These are phyloP conservation scores for Melanotaenia parkinsoni DNA, from an alignment of 2,797 vertebrate species.

Conservation along the genomic window DNA sequence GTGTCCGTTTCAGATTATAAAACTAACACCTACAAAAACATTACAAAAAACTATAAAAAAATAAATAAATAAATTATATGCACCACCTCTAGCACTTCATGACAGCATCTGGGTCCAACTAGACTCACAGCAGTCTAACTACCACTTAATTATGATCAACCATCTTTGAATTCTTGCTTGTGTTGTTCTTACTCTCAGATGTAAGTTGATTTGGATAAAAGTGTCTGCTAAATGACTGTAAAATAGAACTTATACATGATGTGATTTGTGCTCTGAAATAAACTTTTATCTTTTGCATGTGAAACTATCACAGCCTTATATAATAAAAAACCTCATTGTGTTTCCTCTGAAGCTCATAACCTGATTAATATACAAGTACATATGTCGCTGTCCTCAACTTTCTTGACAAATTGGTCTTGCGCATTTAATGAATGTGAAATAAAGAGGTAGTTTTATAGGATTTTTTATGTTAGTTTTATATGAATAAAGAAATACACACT, in stretches of 20 bases:
- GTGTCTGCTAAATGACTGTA: too few relatives aligned
- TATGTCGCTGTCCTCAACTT: not conserved
- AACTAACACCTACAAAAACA: not conserved
- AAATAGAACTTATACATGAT: not conserved
- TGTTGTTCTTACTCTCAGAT: too few relatives aligned
- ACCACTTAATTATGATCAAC: too few relatives aligned
- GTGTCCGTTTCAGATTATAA: not conserved
- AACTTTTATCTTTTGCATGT: constrained; percentile 1
- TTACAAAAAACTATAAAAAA: too few relatives aligned
- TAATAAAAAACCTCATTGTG: not conserved
- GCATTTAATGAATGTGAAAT: not conserved
- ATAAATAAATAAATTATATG: too few relatives aligned
- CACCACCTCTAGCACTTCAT: too few relatives aligned
- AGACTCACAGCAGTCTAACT: too few relatives aligned
- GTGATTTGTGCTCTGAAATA: constrained; percentile 29
- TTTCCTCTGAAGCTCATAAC: not conserved
- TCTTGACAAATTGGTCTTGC: not conserved
- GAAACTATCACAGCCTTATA: not conserved
- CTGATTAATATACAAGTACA: not conserved
- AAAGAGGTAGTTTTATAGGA: not conserved
- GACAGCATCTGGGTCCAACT: too few relatives aligned
- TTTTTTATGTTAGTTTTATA: too few relatives aligned
- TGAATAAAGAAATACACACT: too few relatives aligned
- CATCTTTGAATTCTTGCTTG: too few relatives aligned
- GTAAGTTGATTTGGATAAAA: too few relatives aligned